A percentile compares a stretch with the other conserved stretches of the same genome.
These are phyloP conservation scores for Pachypsylla venusta DNA, from an alignment of 1,140 invertebrate species.

Conservation along the genomic window DNA sequence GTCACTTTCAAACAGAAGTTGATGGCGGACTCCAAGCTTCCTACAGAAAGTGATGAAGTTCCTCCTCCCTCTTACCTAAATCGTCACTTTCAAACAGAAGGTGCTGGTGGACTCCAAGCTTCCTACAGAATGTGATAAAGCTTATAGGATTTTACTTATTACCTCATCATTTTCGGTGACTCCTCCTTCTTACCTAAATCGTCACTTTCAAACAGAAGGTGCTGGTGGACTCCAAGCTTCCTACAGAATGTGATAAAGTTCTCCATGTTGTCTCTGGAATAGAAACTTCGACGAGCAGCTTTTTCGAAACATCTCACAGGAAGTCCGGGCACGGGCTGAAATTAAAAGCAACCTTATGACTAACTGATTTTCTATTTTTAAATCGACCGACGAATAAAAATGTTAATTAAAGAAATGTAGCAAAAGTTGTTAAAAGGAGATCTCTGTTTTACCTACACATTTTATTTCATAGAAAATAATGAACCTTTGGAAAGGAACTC, in stretches of 20 bases:
- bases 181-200: conserved; percentile 58
- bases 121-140: conserved; percentile 78
- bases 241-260: conserved; percentile 86
- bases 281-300: conserved; percentile 66
- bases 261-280: conserved; percentile 81
- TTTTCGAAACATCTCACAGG: conserved; percentile 61
- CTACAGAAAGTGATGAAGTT: conserved; percentile 27
- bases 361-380: no score
- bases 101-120: conserved; percentile 75
- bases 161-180: not conserved
- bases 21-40: conserved; percentile 71
- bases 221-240: conserved; percentile 72
- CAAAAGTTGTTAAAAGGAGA: no score
- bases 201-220: conserved; percentile 82
- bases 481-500: no score
- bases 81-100: conserved; percentile 86
- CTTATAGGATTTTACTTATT: no score
- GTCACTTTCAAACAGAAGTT: conserved; percentile 41
- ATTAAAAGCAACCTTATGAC: no score
- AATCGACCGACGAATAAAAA: no score
- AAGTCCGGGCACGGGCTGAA: conserved; percentile 46
- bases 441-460: no score
- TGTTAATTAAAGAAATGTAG: no score
- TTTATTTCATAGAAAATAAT: no score
- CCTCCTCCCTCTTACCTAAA: no score